Percentiles rank a stretch among this genome's conserved stretches.
Conservation (phyloP, 2,888 invertebrate genomes). For the Mythimna albipuncta region DNA sequence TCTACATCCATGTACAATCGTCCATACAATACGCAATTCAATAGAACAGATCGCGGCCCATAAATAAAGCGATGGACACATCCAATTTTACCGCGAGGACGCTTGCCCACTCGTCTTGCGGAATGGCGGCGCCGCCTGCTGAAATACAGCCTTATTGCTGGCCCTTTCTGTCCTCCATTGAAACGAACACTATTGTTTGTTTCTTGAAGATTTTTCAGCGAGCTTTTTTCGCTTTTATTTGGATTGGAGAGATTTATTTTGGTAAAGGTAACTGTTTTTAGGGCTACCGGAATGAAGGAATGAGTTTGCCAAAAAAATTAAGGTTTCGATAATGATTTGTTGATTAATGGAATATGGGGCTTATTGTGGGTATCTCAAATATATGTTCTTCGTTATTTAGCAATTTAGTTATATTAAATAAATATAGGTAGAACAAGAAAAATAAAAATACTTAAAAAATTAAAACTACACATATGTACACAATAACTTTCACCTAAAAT, state of each 20-base stretch:
- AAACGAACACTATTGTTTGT: conserved; percentile 44
- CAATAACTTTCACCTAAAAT: too few relatives aligned
- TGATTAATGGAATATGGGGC: too few relatives aligned
- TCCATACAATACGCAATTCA: conserved; percentile 64
- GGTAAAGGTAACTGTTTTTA: background rate
- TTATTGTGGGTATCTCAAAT: too few relatives aligned
- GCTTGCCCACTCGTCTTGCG: conserved; percentile 68
- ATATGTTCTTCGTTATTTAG: too few relatives aligned
- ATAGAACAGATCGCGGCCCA: conserved; percentile 67
- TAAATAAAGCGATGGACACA: conserved; percentile 77
- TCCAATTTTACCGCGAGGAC: conserved; percentile 73
- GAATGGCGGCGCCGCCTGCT: conserved; percentile 60
- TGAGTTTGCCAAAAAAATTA: background rate
- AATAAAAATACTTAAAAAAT: too few relatives aligned
- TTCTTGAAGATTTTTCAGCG: conserved; percentile 24
- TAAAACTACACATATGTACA: too few relatives aligned
- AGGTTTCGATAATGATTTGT: too few relatives aligned
- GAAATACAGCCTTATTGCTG: conserved; percentile 64
- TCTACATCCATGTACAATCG: conserved; percentile 36
- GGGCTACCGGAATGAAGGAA: background rate
- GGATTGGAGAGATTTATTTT: conserved; percentile 37
- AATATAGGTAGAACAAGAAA: too few relatives aligned
- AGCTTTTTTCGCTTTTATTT: conserved; percentile 23
- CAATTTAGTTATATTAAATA: too few relatives aligned
- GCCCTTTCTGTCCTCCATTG: conserved; percentile 57